Conservation (phyloP, 2,113 vertebrate genomes). For the Pampusana beccarii region DNA sequence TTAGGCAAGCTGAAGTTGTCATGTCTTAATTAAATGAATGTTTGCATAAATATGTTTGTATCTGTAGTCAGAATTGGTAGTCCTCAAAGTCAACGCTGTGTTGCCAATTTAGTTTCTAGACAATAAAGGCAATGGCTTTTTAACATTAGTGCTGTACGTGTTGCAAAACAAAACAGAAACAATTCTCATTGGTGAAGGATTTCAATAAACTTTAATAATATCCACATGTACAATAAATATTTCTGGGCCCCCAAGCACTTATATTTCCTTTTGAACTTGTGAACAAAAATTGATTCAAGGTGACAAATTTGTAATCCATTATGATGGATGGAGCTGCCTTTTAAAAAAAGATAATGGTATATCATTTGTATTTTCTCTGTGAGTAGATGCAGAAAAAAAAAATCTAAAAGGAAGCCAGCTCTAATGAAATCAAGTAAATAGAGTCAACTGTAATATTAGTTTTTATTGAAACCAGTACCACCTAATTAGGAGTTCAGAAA, state of each 20-base stretch:
- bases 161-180: conserved; percentile 53
- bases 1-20: background rate
- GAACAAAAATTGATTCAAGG: conserved; percentile 98
- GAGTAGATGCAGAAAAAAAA: conserved; percentile 68
- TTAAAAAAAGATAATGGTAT: conserved; percentile 78
- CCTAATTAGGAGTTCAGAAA: conserved; percentile 57
- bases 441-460: conserved; percentile 71
- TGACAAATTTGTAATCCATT: conserved; percentile 93
- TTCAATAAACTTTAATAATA: conserved; percentile 77
- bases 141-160: background rate
- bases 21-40: background rate
- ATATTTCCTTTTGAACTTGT: conserved; percentile 89
- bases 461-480: conserved; percentile 70
- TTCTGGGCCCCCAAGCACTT: conserved; percentile 87
- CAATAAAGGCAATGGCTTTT: background rate
- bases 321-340: conserved; percentile 87
- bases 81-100: background rate
- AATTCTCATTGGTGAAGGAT: conserved; percentile 59
- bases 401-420: conserved; percentile 56
- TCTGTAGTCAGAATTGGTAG: background rate
- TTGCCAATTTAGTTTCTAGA: conserved; percentile 16
- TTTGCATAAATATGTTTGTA: background rate
- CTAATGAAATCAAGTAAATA: conserved; percentile 62
- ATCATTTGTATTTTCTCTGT: conserved; percentile 73
- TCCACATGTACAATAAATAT: conserved; percentile 91